Percentiles rank a stretch among this genome's conserved stretches.
Conservation (phyloP, 2,888 invertebrate genomes). For the Dexiosoma caninum region DNA sequence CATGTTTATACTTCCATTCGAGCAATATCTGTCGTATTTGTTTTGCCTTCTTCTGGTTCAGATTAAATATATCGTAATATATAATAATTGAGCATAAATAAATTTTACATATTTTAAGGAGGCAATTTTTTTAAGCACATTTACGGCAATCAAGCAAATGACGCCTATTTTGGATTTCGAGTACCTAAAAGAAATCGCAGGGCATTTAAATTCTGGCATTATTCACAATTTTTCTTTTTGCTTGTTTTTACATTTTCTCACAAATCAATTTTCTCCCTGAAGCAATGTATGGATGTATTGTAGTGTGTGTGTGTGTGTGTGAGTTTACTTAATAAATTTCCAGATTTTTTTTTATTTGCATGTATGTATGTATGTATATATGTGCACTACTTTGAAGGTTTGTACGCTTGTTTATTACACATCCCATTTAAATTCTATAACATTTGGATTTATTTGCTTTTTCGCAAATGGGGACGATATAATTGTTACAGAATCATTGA, state of each 20-base stretch:
- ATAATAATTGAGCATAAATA: no score
- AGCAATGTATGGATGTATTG: no score
- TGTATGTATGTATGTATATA: neutral
- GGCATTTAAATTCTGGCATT: neutral
- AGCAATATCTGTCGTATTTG: no score
- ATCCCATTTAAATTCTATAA: constrained; percentile 47
- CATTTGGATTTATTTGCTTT: constrained; percentile 41
- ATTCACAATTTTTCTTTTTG: neutral
- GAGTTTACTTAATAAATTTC: constrained; percentile 45
- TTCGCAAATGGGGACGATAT: constrained; percentile 32
- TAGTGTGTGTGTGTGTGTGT: no score
- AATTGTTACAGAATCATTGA: constrained; percentile 37
- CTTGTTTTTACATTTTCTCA: constrained; percentile 2
- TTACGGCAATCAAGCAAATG: no score
- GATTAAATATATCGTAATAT: no score
- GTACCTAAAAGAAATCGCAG: no score
- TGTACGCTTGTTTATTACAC: constrained; percentile 25
- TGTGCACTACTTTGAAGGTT: neutral
- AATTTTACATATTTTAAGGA: no score
- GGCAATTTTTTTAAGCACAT: no score
- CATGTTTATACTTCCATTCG: no score
- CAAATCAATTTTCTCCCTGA: constrained; percentile 1
- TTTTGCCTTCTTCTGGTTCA: no score
- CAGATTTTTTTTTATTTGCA: constrained; percentile 2
- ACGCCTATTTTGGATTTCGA: no score